Evolutionary conservation across 2,113 vertebrate genomes (phyloP).

Genomic region (Notothenia rossii): DNA sequence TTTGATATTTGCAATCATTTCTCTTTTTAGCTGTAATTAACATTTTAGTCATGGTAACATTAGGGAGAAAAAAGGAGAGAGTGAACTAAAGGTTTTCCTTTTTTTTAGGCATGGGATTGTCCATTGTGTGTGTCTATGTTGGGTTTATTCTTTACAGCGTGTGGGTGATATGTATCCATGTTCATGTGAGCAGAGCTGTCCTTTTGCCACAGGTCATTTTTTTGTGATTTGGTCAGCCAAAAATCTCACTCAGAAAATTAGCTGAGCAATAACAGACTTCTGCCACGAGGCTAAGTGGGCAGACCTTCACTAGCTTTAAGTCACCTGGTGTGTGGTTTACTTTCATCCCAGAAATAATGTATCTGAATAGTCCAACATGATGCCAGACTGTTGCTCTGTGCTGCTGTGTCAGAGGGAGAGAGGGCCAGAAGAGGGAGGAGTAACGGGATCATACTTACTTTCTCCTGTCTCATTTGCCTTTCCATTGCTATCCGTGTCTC

Average conservation of each 20-base stretch:
- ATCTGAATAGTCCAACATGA: conserved; percentile 47
- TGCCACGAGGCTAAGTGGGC: conserved; percentile 19
- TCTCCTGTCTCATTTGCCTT: neutral
- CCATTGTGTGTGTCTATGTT: neutral
- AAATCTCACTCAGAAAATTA: conserved; percentile 53
- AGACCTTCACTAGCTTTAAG: conserved; percentile 42
- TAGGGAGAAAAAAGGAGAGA: conserved; percentile 46
- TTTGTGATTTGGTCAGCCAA: conserved; percentile 41
- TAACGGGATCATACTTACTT: conserved; percentile 28
- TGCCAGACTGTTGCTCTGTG: conserved; percentile 47
- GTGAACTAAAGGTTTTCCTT: conserved; percentile 5
- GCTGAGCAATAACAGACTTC: conserved; percentile 40
- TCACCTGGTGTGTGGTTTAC: conserved; percentile 21
- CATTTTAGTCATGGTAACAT: conserved; percentile 75
- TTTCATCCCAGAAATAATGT: conserved; percentile 18
- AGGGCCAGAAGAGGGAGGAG: conserved; percentile 23
- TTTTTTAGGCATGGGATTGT: conserved; percentile 30
- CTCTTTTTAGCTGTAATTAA: conserved; percentile 80
- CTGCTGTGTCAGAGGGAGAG: conserved; percentile 24
- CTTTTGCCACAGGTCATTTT: conserved; percentile 34
- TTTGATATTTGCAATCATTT: conserved; percentile 80
- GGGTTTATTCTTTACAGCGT: neutral
- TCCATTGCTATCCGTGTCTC: neutral
- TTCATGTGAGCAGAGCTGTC: neutral
- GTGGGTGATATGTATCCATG: neutral